Evolutionary conservation across 2,888 invertebrate species (phyloP).

Genomic region (Pristionchus mayeri): DNA sequence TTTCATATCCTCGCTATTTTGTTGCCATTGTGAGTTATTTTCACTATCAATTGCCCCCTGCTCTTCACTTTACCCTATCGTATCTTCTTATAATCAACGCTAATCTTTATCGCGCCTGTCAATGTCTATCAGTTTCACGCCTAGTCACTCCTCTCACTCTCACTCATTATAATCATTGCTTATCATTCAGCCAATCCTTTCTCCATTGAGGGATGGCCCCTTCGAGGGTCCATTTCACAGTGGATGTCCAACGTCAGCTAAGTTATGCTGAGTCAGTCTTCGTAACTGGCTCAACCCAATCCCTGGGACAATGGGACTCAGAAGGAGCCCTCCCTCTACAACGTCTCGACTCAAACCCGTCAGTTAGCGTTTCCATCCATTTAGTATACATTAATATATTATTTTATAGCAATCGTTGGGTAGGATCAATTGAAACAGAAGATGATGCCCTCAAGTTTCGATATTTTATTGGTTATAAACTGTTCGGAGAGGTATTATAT

Average conservation of each 20-base stretch:
- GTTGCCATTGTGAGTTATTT: background rate
- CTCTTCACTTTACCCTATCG: background rate
- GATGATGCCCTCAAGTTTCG: constrained; percentile 69
- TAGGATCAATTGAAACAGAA: constrained; percentile 61
- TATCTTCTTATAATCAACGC: background rate
- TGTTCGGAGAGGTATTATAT: constrained; percentile 64
- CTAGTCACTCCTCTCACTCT: constrained; percentile 1
- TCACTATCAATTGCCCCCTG: background rate
- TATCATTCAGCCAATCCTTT: background rate
- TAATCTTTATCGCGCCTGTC: background rate
- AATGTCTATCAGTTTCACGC: constrained; percentile 24
- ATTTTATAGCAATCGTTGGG: constrained; percentile 62
- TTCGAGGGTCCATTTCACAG: constrained; percentile 62
- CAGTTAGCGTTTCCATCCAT: constrained; percentile 43
- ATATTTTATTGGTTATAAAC: constrained; percentile 72
- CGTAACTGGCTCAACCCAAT: constrained; percentile 66
- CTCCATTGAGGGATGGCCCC: constrained; percentile 20
- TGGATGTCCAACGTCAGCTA: constrained; percentile 63
- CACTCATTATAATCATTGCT: constrained; percentile 33
- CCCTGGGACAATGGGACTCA: constrained; percentile 71
- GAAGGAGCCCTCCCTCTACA: constrained; percentile 63
- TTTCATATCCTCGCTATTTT: background rate
- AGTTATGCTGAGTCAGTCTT: constrained; percentile 66
- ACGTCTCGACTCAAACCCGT: constrained; percentile 59
- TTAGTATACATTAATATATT: background rate